Evolutionary conservation across 2,888 invertebrate genomes (phyloP), one percentile per base, ranked within the genome.

Genomic region (Linhomoeus sp.): DNA sequence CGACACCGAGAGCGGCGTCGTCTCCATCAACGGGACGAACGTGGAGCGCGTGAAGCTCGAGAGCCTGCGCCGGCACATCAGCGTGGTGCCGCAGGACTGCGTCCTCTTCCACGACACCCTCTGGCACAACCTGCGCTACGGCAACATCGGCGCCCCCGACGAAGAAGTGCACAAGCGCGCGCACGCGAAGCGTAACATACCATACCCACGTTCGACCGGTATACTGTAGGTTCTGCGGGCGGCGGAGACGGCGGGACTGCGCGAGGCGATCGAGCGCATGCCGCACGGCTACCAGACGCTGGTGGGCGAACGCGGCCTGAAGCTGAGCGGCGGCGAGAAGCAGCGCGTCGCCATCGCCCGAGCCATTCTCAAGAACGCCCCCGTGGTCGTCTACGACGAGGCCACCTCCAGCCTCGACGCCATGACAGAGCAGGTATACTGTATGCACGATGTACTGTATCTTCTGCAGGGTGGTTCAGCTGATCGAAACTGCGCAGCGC

Each of bases 251-350:
- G 88, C 94, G 0, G 88, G 94, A 66, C 72, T 99, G 15, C 92
- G 99, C 64, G 77, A 84, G 0, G 75, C 81, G 0, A 85, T 99
- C 40, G 35, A 33, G n/a, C 75, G 74, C 1, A 87, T 86, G 88
- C 87, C 80, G 0, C 73, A 75, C 51, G 74, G 76, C 23, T 80
- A 79, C 58, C 66, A 74, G 2, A 77, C 77, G 1, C 77, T 61
- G 61, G 94, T 99, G 2, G 97, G 97, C n/a, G 94, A 97, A 70
- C 72, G 87, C 50, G 87, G 87, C 1, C 70, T 87, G 43, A 87
- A 86, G 70, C 71, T 97, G 47, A 90, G 88, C 1, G 94, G 94
- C n/a, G 97, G 97, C 0, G 97, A 99, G 70, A 97, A 97, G 64
- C 97, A 97, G 65, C 75, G 97, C 48, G 88, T 97, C 2, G 90